A percentile compares a stretch with the other conserved stretches of the same genome.
Conservation (phyloP, 1,140 invertebrate genomes). For the Drosophila arawakana region DNA sequence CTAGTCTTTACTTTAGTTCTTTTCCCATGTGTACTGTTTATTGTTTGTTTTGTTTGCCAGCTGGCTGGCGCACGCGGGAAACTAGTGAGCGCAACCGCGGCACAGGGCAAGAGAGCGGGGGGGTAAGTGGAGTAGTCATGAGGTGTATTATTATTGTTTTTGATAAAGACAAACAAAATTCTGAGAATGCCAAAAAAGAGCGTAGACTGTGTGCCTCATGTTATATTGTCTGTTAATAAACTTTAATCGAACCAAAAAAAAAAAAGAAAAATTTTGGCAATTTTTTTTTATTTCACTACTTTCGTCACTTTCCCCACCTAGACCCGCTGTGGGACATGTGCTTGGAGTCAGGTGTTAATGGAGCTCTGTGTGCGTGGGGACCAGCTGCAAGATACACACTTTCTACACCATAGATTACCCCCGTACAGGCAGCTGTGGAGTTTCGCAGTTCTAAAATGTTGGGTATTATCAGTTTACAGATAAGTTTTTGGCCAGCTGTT, state of each 20-base stretch:
- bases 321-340: not conserved
- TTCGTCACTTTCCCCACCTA: not conserved
- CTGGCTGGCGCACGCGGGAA: not conserved
- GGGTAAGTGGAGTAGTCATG: not conserved
- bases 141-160: constrained; percentile 15
- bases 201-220: constrained; percentile 5
- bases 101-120: not conserved
- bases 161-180: constrained; percentile 9
- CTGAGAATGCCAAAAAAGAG: constrained; percentile 8
- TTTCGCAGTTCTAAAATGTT: not conserved
- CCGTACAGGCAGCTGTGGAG: constrained; percentile 16
- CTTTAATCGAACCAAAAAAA: not conserved
- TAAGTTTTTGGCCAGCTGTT: constrained; percentile 1
- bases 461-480: constrained; percentile 14
- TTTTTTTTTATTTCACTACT: not conserved
- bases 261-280: not conserved
- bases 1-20: too few relatives aligned
- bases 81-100: not conserved
- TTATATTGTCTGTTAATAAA: constrained; percentile 21
- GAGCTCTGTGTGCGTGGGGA: too few relatives aligned
- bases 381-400: not conserved
- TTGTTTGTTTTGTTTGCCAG: constrained; percentile 19
- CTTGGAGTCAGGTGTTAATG: not conserved
- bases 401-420: constrained; percentile 17
- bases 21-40: not conserved